These are phyloP conservation scores for Plebejus argus DNA, from an alignment of 2,888 invertebrate genomes.

Conservation along the genomic window DNA sequence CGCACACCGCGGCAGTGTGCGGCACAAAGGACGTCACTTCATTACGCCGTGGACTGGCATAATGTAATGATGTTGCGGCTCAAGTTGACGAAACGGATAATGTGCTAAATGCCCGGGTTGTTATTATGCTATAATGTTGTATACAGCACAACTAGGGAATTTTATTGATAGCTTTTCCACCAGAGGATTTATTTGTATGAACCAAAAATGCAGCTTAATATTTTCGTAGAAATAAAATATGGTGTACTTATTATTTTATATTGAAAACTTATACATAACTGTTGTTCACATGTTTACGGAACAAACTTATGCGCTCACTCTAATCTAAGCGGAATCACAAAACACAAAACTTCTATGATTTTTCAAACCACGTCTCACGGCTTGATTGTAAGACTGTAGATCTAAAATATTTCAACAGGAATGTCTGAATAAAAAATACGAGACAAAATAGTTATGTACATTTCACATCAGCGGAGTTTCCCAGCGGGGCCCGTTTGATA, in stretches of 20 bases:
- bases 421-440: constrained; percentile 10
- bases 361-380: not conserved
- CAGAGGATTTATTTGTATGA: not conserved
- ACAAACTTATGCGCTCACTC: no score
- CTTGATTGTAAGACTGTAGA: not conserved
- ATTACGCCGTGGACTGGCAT: constrained; percentile 26
- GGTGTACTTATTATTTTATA: not conserved
- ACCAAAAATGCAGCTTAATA: not conserved
- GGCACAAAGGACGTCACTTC: constrained; percentile 26
- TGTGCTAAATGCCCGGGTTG: not conserved
- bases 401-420: not conserved
- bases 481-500: not conserved
- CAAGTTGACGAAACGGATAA: no score
- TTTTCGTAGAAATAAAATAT: not conserved
- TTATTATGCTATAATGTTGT: not conserved
- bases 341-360: not conserved
- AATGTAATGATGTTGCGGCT: constrained; percentile 19
- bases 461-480: not conserved
- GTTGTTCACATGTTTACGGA: no score
- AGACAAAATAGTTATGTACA: not conserved
- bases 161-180: no score
- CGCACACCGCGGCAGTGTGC: constrained; percentile 3
- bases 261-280: no score
- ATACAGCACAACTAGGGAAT: no score
- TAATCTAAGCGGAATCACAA: not conserved